Evolutionary conservation across 2,888 invertebrate species (phyloP), one percentile per base, ranked within the genome.

Genomic region (Thera britannica): DNA sequence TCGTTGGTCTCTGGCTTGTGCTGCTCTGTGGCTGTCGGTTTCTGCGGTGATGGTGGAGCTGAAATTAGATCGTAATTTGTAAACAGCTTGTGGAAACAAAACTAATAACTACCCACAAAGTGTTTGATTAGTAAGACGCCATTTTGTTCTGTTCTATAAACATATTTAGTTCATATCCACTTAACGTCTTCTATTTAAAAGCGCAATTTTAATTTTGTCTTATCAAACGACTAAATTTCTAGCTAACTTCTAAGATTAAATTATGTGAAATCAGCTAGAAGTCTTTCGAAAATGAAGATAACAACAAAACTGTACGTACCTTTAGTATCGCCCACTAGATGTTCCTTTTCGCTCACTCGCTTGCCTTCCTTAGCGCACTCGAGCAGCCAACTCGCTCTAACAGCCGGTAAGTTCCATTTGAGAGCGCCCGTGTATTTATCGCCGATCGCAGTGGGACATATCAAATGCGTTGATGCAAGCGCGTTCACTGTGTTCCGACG

Each of bases 361-460:
- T 82, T 80, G 0, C 96, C 96, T 0, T 87, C 83, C 55, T 83
- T 81, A 11, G 95, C 96, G 85, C 98, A 98, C 38, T 95, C 94
- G 56, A 96, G 81, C 59, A 98, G 83, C 98, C 98, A 98, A 8
- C 95, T 90, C 8, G 96, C 96, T 0, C 87, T 95, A 0, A 98
- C 96, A 1, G 97, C 97, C 0, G 98, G 98, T 67, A 98, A 90
- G 9, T 95, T 95, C 99, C 98, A 99, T 84, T 97, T 97, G 0
- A 96, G 79, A 0, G 97, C 97, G 0, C 98, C 98, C 52, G 93
- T 92, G 83, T 97, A 97, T 83, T 98, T 99, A 77, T 96, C 97
- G 0, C 98, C 98, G 34, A 93, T 92, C 0, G 97, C 93, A 0
- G 93, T 92, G 4, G 96, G 95, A 73, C 97, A 97, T 3, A 99